phyloP scores from a whole-genome alignment of 2,113 vertebrate genomes.

The Dasyurus viverrinus region DNA sequence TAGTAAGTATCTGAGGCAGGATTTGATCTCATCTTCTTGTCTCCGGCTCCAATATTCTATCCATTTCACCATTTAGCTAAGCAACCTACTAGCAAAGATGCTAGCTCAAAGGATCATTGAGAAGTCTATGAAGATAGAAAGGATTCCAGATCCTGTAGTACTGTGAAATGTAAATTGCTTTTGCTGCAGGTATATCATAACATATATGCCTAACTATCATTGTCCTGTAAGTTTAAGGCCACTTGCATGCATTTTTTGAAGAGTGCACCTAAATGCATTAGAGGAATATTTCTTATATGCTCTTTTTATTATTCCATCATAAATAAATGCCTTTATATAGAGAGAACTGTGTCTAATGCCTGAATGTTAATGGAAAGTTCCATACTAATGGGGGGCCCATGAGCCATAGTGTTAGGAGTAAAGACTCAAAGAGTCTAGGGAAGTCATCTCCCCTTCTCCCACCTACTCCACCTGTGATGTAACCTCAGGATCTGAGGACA shows the following conservation, averaged over 20 bases:
- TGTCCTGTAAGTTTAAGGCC: background rate
- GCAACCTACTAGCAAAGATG: background rate
- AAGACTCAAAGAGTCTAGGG: background rate
- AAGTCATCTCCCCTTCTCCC: background rate
- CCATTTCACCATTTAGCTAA: background rate
- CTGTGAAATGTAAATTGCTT: background rate
- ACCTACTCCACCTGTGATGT: background rate
- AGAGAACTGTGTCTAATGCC: background rate
- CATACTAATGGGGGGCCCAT: background rate
- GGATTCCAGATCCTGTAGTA: background rate
- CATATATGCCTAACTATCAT: background rate
- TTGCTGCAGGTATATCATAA: background rate
- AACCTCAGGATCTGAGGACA: background rate
- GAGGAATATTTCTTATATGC: background rate
- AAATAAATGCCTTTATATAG: background rate
- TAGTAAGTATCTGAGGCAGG: background rate
- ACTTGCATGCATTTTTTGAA: background rate
- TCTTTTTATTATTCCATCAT: background rate
- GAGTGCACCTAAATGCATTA: background rate
- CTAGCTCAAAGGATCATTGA: background rate
- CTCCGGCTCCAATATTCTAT: background rate
- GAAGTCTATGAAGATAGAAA: background rate
- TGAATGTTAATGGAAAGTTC: background rate
- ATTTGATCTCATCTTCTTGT: background rate
- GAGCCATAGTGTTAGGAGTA: background rate